Conservation (phyloP, 2,888 invertebrate genomes). For the Bembecia ichneumoniformis region DNA sequence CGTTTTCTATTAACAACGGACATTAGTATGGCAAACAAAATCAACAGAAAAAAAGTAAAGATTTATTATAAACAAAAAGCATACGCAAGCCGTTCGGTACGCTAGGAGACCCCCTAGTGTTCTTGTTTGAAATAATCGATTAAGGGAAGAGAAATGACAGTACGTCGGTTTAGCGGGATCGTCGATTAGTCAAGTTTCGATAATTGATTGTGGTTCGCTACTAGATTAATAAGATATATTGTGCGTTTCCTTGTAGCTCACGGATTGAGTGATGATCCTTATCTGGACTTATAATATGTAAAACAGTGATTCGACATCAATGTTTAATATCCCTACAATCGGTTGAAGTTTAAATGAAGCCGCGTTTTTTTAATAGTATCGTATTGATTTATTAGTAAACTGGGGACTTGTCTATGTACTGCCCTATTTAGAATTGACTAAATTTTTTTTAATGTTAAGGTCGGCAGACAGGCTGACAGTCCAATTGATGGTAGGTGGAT, state of each 20-base stretch:
- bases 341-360: not conserved
- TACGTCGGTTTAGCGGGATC: conserved; percentile 57
- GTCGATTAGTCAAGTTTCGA: conserved; percentile 65
- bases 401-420: too few relatives aligned
- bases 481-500: too few relatives aligned
- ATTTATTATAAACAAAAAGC: conserved; percentile 52
- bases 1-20: not conserved
- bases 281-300: conserved; percentile 6
- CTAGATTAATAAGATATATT: conserved; percentile 62
- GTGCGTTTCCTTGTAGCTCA: conserved; percentile 34
- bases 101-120: conserved; percentile 60
- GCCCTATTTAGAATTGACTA: too few relatives aligned
- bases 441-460: too few relatives aligned
- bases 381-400: too few relatives aligned
- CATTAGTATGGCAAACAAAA: conserved; percentile 1
- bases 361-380: too few relatives aligned
- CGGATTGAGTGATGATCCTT: conserved; percentile 32
- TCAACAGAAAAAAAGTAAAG: conserved; percentile 30
- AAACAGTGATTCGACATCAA: conserved; percentile 1
- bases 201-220: conserved; percentile 63
- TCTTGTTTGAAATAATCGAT: conserved; percentile 67
- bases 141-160: conserved; percentile 70
- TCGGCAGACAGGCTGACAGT: too few relatives aligned
- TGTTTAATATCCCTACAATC: not conserved
- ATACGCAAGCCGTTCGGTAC: conserved; percentile 35